phyloP scores from a whole-genome alignment of 2,797 vertebrate species.

The Halcyon smyrnensis region DNA sequence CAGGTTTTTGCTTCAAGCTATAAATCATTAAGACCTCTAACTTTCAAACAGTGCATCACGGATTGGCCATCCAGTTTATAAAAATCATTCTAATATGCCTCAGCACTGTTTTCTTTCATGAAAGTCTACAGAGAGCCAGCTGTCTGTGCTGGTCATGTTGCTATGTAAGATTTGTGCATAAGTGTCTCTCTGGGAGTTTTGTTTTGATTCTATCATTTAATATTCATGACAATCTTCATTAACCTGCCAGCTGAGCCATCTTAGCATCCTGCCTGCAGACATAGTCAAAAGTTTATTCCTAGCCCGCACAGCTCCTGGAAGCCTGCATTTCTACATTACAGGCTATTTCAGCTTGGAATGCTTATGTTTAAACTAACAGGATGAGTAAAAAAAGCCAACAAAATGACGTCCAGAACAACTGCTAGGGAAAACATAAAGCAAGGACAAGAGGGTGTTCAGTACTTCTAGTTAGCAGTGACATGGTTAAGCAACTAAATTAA shows the following conservation, averaged over 20 bases:
- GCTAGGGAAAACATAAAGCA: neutral
- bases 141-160: neutral
- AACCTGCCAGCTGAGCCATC: constrained; percentile 16
- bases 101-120: constrained; percentile 37
- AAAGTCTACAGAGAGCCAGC: constrained; percentile 20
- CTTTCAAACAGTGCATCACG: constrained; percentile 24
- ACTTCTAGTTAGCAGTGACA: neutral
- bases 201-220: constrained; percentile 50
- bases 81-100: neutral
- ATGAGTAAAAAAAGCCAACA: neutral
- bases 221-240: constrained; percentile 55
- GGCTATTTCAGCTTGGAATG: neutral
- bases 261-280: constrained; percentile 27
- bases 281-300: constrained; percentile 14
- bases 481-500: neutral
- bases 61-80: constrained; percentile 23
- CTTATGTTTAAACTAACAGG: neutral
- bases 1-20: constrained; percentile 18
- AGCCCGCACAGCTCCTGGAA: constrained; percentile 11
- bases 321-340: neutral
- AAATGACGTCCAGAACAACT: neutral
- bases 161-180: neutral
- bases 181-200: constrained; percentile 55
- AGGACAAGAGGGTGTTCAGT: neutral
- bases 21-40: constrained; percentile 1